phyloP scores from a whole-genome alignment of 2,113 vertebrate genomes.

The Rhinoderma darwinii region DNA sequence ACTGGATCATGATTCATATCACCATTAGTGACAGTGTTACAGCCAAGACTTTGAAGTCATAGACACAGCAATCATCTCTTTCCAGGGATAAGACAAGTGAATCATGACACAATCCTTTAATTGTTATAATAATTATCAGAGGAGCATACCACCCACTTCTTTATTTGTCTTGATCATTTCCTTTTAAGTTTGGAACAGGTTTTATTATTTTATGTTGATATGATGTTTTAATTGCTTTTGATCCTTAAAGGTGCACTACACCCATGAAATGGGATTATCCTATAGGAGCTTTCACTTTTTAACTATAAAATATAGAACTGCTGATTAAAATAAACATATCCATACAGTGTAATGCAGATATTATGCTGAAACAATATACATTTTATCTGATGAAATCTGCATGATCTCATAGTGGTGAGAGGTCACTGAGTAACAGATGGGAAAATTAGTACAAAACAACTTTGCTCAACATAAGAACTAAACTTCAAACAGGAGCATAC shows the following conservation, averaged over 20 bases:
- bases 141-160: conserved; percentile 21
- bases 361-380: neutral
- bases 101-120: conserved; percentile 22
- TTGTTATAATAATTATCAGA: neutral
- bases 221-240: conserved; percentile 19
- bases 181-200: neutral
- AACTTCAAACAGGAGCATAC: neutral
- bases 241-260: neutral
- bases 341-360: neutral
- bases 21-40: neutral
- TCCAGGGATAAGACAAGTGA: conserved; percentile 20
- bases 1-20: neutral
- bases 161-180: conserved; percentile 1
- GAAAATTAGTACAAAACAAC: neutral
- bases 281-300: neutral
- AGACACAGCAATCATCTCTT: neutral
- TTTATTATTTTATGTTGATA: conserved; percentile 4
- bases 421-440: neutral
- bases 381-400: neutral
- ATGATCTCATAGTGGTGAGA: neutral
- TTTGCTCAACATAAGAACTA: neutral
- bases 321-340: neutral
- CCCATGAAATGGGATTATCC: neutral
- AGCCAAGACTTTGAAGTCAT: conserved; percentile 14
- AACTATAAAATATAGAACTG: neutral